Evolutionary conservation across 2,888 invertebrate species (phyloP).

Genomic region (Amiota communis): DNA sequence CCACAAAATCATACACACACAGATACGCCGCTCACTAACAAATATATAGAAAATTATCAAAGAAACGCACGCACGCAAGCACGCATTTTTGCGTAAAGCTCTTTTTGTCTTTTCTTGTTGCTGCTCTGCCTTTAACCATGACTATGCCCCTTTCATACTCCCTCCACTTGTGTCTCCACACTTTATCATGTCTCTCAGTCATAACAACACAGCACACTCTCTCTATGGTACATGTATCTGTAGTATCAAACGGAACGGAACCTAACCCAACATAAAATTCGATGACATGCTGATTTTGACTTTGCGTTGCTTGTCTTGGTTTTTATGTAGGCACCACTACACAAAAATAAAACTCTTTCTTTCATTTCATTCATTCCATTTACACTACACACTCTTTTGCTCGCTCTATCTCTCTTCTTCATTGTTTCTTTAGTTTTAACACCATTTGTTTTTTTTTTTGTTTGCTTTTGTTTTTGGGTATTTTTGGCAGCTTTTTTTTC

Average conservation of each 20-base stretch:
- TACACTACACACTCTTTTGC: neutral
- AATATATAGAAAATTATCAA: constrained; percentile 9
- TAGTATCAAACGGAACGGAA: constrained; percentile 40
- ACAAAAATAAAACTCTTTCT: neutral
- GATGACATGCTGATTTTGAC: constrained; percentile 43
- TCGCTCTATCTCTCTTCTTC: neutral
- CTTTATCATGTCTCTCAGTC: too few species aligned
- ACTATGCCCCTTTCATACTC: neutral
- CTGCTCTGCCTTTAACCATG: neutral
- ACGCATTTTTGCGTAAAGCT: neutral
- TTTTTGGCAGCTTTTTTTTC: constrained; percentile 48
- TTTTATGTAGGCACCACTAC: constrained; percentile 35
- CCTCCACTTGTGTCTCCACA: too few species aligned
- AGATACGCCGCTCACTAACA: constrained; percentile 17
- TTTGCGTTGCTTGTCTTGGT: constrained; percentile 26
- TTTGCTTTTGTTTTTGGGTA: constrained; percentile 30
- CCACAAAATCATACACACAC: constrained; percentile 45
- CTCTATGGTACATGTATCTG: too few species aligned
- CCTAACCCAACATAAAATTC: constrained; percentile 62
- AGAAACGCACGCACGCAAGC: constrained; percentile 24
- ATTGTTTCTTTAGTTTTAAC: neutral
- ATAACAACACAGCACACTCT: too few species aligned
- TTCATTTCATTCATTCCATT: neutral
- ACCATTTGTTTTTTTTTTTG: neutral
- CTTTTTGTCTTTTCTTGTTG: neutral